These are phyloP conservation scores for Anoplolepis gracilipes DNA, from an alignment of 1,140 invertebrate species.

Conservation along the genomic window DNA sequence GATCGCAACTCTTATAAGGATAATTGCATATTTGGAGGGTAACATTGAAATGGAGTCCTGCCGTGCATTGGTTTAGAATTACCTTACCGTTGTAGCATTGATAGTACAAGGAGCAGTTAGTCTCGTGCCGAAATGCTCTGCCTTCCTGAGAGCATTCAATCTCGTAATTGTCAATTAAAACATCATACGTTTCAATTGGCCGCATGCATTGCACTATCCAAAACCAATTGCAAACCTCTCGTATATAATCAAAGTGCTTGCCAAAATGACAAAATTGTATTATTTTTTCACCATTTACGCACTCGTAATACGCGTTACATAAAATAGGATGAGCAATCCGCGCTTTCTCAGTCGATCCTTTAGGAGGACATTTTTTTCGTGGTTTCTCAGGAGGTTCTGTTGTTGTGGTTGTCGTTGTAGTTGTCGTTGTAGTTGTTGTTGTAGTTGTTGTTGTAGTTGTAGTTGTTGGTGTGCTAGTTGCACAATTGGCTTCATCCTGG, in stretches of 20 bases:
- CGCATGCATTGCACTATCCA: conserved; percentile 71
- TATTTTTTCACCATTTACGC: conserved; percentile 84
- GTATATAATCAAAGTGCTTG: conserved; percentile 78
- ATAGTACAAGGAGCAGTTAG: conserved; percentile 86
- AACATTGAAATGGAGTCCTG: conserved; percentile 85
- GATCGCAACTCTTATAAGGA: conserved; percentile 56
- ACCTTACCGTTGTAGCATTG: conserved; percentile 85
- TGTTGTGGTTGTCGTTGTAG: background rate
- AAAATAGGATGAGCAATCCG: conserved; percentile 84
- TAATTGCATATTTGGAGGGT: conserved; percentile 81
- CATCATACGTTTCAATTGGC: background rate
- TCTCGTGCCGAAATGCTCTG: conserved; percentile 78
- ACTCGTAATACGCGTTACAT: conserved; percentile 87
- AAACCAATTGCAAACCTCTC: conserved; percentile 80
- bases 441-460: background rate
- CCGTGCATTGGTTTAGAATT: conserved; percentile 83
- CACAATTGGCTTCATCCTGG: conserved; percentile 60
- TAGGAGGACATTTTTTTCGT: conserved; percentile 50
- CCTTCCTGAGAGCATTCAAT: conserved; percentile 3
- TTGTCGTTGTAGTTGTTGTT: background rate
- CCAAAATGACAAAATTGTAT: conserved; percentile 82
- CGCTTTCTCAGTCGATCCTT: background rate
- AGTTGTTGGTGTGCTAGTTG: background rate
- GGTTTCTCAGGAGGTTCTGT: background rate
- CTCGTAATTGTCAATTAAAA: background rate